phyloP scores from a whole-genome alignment of 2,797 vertebrate species.

The Sciaenops ocellatus region DNA sequence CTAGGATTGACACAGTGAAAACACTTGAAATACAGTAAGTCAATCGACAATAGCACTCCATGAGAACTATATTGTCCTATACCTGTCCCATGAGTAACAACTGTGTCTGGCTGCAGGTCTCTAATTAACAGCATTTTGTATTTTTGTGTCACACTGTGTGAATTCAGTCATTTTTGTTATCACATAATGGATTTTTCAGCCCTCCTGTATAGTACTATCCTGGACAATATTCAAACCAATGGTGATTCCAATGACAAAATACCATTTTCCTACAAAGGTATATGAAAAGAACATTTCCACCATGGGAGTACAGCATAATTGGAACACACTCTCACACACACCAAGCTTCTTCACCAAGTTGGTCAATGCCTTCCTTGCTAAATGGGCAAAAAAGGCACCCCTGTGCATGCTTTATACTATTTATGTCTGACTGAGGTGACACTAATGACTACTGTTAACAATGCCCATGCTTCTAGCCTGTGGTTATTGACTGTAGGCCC shows the following conservation, averaged over 20 bases:
- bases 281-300: conserved; percentile 41
- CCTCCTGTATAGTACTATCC: neutral
- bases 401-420: conserved; percentile 61
- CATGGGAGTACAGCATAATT: conserved; percentile 57
- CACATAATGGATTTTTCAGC: conserved; percentile 18
- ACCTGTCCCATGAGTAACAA: conserved; percentile 1
- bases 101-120: neutral
- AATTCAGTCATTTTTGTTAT: conserved; percentile 4
- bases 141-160: conserved; percentile 3
- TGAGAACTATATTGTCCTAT: conserved; percentile 3
- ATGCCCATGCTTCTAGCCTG: conserved; percentile 39
- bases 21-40: neutral
- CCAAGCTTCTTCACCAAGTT: conserved; percentile 31
- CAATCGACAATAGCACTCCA: neutral
- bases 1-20: neutral
- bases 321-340: conserved; percentile 39
- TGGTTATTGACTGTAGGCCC: conserved; percentile 33
- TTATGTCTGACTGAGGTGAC: conserved; percentile 59
- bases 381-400: conserved; percentile 58
- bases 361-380: conserved; percentile 58
- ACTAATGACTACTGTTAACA: conserved; percentile 68
- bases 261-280: conserved; percentile 30
- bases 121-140: conserved; percentile 22
- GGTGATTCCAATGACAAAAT: conserved; percentile 41
- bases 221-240: conserved; percentile 32